These are phyloP conservation scores for Epiblema foenella DNA, from an alignment of 2,888 invertebrate genomes.

Conservation along the genomic window DNA sequence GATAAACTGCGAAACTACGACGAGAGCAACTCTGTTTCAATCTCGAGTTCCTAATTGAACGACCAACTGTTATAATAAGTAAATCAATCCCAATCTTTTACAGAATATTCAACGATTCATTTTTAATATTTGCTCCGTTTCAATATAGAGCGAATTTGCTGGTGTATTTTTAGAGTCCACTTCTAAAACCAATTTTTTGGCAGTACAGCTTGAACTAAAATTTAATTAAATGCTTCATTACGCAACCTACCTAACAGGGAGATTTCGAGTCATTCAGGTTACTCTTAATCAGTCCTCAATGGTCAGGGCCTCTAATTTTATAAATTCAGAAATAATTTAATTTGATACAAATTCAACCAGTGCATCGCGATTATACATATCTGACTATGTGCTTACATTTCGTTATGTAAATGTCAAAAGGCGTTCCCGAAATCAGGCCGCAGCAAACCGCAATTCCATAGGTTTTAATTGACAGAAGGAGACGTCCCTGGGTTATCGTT, in stretches of 20 bases:
- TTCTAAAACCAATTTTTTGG: background rate
- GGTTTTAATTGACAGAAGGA: background rate
- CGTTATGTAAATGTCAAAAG: background rate
- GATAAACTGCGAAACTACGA: conserved; percentile 16
- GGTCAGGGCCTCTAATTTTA: background rate
- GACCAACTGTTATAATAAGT: conserved; percentile 4
- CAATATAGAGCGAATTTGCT: background rate
- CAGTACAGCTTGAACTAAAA: background rate
- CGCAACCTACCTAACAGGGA: background rate
- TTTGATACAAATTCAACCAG: background rate
- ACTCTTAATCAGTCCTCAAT: too few relatives aligned
- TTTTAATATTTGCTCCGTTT: background rate
- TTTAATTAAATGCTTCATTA: background rate
- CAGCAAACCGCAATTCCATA: background rate
- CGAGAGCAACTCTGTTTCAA: conserved; percentile 19
- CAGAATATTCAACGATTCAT: background rate
- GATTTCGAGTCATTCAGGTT: too few relatives aligned
- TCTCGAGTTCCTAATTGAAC: conserved; percentile 13
- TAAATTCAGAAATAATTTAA: background rate
- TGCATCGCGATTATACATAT: background rate
- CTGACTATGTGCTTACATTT: background rate
- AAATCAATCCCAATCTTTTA: background rate
- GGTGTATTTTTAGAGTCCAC: background rate
- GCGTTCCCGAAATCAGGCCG: background rate
- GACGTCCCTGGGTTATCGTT: background rate